A percentile compares a stretch with the other conserved stretches of the same genome.
Conservation (phyloP, 1,140 invertebrate genomes). For the Stenopsyche tienmushanensis region DNA sequence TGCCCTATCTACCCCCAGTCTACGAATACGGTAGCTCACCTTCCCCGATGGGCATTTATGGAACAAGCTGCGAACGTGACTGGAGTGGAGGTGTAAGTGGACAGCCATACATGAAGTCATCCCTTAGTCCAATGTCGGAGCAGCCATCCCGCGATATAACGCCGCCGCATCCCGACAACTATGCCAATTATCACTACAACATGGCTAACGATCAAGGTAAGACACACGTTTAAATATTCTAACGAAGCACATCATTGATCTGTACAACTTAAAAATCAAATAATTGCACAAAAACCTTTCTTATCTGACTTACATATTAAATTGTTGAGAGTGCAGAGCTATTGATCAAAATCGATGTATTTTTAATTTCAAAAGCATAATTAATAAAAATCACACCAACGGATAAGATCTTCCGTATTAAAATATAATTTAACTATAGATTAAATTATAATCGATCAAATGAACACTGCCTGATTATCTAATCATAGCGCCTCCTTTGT, state of each 20-base stretch:
- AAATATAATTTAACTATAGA: too few relatives aligned
- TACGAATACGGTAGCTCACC: conserved; percentile 37
- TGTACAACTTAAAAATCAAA: neutral
- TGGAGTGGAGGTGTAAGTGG: conserved; percentile 44
- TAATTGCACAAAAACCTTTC: neutral
- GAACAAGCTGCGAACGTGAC: conserved; percentile 3
- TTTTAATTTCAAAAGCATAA: too few relatives aligned
- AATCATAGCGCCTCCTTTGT: too few relatives aligned
- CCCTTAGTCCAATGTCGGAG: conserved; percentile 42
- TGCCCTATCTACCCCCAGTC: conserved; percentile 40
- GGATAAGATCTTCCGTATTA: too few relatives aligned
- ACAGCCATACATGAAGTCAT: conserved; percentile 45
- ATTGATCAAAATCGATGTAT: too few relatives aligned
- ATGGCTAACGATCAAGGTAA: conserved; percentile 28
- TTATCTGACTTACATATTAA: neutral
- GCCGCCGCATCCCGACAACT: conserved; percentile 47
- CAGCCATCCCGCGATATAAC: conserved; percentile 40
- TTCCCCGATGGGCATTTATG: conserved; percentile 15
- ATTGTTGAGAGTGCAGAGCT: neutral
- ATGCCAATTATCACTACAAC: conserved; percentile 51
- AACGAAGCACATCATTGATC: neutral
- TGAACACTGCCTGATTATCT: too few relatives aligned
- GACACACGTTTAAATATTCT: too few relatives aligned
- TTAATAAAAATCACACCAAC: too few relatives aligned
- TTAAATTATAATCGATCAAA: too few relatives aligned